Percentiles rank a stretch among this genome's conserved stretches.
These are phyloP conservation scores for Micronycteris hirsuta DNA, from an alignment of 2,113 vertebrate genomes.

Conservation along the genomic window DNA sequence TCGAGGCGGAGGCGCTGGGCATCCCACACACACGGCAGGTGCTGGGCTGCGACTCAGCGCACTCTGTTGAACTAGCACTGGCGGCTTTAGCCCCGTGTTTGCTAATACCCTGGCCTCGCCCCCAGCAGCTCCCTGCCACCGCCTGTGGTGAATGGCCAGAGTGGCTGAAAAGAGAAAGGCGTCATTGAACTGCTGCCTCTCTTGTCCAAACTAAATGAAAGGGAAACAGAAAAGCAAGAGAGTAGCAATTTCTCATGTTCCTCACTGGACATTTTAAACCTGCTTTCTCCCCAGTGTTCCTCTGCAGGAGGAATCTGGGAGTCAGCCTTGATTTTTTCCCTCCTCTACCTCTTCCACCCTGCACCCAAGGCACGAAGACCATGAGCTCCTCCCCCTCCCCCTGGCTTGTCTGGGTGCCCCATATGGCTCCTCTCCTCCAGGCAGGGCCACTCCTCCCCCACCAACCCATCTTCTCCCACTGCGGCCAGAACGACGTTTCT, in stretches of 20 bases:
- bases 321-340: not conserved
- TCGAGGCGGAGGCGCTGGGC: not conserved
- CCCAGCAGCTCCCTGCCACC: not conserved
- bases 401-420: accelerated
- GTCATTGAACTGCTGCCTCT: conserved; percentile 44
- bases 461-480: not conserved
- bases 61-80: conserved; percentile 7
- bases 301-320: not conserved
- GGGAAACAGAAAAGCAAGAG: conserved; percentile 43
- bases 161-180: conserved; percentile 39
- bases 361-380: not conserved
- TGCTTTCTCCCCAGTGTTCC: not conserved
- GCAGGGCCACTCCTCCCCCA: not conserved
- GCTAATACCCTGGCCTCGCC: conserved; percentile 17
- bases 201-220: conserved; percentile 62
- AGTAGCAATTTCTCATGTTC: not conserved
- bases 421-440: accelerated
- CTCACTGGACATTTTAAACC: not conserved
- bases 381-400: not conserved
- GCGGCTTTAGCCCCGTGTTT: conserved; percentile 17
- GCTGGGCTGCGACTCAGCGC: not conserved
- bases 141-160: conserved; percentile 1
- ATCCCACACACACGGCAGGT: conserved; percentile 13
- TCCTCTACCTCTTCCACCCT: not conserved
- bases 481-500: not conserved